These are phyloP conservation scores for Semicossyphus pulcher DNA, from an alignment of 2,113 vertebrate species.

Conservation along the genomic window DNA sequence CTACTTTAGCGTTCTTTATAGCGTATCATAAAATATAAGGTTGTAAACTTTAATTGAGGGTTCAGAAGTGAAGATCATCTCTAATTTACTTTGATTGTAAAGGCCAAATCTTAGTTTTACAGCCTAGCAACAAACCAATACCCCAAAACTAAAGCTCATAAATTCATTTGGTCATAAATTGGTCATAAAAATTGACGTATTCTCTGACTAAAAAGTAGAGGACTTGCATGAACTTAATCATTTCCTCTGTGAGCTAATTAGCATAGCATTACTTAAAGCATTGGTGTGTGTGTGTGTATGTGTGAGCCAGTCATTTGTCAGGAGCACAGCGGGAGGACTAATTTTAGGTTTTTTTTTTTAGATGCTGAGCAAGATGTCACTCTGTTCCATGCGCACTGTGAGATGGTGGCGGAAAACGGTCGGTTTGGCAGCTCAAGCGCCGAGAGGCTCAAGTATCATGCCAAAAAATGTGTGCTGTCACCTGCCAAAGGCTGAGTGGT, in stretches of 20 bases:
- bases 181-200: slow-evolving; percentile 22
- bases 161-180: slow-evolving; percentile 5
- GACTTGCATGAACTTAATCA: too few species aligned
- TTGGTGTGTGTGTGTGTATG: neutral
- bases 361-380: slow-evolving; percentile 47
- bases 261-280: slow-evolving; percentile 64
- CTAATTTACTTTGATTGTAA: slow-evolving; percentile 4
- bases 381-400: slow-evolving; percentile 12
- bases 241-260: slow-evolving; percentile 65
- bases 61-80: slow-evolving; percentile 24
- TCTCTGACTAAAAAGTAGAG: neutral
- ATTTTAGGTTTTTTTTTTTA: slow-evolving; percentile 38
- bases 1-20: slow-evolving; percentile 30
- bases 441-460: slow-evolving; percentile 15
- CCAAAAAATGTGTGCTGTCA: slow-evolving; percentile 49
- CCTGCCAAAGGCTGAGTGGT: slow-evolving; percentile 57
- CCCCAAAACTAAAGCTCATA: neutral
- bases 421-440: slow-evolving; percentile 43
- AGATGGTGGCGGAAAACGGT: slow-evolving; percentile 21
- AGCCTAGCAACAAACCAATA: neutral
- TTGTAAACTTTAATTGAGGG: slow-evolving; percentile 23
- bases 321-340: slow-evolving; percentile 38
- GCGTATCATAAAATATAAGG: slow-evolving; percentile 32
- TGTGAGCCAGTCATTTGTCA: slow-evolving; percentile 50
- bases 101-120: neutral